Base-by-base conservation (phyloP, 2,113 vertebrate species). In the Mirza zaza region DNA sequence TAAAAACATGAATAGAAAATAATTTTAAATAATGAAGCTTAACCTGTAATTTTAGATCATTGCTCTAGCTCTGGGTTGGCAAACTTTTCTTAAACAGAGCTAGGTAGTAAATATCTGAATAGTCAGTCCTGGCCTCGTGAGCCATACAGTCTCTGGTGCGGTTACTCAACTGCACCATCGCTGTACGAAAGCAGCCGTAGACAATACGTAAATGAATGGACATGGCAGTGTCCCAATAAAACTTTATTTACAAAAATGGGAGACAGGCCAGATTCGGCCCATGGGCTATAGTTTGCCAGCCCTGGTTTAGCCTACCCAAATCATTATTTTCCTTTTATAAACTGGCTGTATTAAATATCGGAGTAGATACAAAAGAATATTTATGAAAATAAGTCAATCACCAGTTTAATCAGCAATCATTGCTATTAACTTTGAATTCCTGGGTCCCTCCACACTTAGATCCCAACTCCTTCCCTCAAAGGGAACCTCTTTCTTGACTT, bases 191-290 rank as follows among this genome's bases (percentile, higher is more conserved):
- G 59, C 45, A 91, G 82, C 75, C 36, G 17, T 2, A 29, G 50
- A 75, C 3, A 57, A 23, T 1, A 32, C 11, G 50, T 4, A 42
- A 73, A n/a, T 14, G 61, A 75, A 27, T 61, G 80, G 42, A 55
- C 1, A 0, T 48, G 61, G 12, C 75, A n/a, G 8, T 92, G 63
- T 94, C 68, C 63, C 45, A 86, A 76, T 89, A 93, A 97, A 96
- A 92, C 87, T 94, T 97, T 91, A 87, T 96, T 96, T 87, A 67
- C 36, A 90, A 81, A 87, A 81, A 42, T 7, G 83, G 39, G 81
- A 65, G 17, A 29, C 45, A 57, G 61, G 50, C 67, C 87, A 63
- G 10, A 68, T 27, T 48, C 52, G 61, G n/a, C 63, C 85, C 42
- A 13, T 3, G 6, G 52, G 20, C 9, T 18, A 5, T 55, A 39